A percentile compares a stretch with the other conserved stretches of the same genome.
Evolutionary conservation across 2,797 vertebrate species (phyloP).

Genomic region (Argya squamiceps): DNA sequence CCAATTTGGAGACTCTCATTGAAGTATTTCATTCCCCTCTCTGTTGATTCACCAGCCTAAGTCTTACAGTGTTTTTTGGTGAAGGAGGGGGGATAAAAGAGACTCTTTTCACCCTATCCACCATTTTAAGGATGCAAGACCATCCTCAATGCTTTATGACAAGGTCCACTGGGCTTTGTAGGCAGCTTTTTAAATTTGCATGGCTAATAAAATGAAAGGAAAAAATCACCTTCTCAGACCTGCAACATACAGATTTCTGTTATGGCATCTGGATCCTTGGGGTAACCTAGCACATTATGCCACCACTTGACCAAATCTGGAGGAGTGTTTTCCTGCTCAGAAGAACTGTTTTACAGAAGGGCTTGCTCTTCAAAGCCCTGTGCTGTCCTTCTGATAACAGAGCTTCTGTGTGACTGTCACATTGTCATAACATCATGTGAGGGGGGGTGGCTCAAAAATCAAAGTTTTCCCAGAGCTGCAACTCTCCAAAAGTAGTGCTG

Average conservation of each 20-base stretch:
- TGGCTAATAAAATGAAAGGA: not conserved
- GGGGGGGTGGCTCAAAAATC: accelerated
- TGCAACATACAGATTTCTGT: not conserved
- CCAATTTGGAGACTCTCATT: not conserved
- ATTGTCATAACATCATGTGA: not conserved
- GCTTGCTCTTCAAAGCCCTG: not conserved
- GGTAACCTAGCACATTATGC: not conserved
- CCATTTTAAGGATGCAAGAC: not conserved
- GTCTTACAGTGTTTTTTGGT: not conserved
- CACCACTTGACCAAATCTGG: not conserved
- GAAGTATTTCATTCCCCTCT: not conserved
- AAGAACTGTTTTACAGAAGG: not conserved
- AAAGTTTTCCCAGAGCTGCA: not conserved
- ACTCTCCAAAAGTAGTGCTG: not conserved
- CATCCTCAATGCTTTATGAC: not conserved
- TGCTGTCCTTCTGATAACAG: not conserved
- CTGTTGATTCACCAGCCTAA: not conserved
- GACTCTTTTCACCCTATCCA: not conserved
- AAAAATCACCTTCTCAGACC: not conserved
- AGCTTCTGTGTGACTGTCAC: not conserved
- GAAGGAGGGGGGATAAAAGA: not conserved
- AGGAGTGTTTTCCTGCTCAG: not conserved
- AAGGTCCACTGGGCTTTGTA: not conserved
- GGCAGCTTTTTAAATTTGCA: not conserved
- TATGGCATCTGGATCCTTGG: not conserved